Percentiles rank a stretch among this genome's conserved stretches.
These are phyloP conservation scores for Ptychochromis oligacanthus DNA, from an alignment of 2,113 vertebrate species.

Conservation along the genomic window DNA sequence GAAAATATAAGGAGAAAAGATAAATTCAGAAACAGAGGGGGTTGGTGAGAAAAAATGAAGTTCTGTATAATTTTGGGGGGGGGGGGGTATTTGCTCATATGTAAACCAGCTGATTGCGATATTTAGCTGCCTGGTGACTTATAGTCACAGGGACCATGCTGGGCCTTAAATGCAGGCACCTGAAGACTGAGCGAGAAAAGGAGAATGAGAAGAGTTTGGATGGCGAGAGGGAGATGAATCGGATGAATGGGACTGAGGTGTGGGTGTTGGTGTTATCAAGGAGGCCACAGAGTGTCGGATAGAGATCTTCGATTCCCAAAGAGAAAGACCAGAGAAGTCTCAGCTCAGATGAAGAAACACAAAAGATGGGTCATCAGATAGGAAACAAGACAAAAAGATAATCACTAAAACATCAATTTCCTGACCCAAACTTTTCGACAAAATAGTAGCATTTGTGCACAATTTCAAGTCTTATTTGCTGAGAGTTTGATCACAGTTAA, in stretches of 20 bases:
- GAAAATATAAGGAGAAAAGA: slow-evolving; percentile 44
- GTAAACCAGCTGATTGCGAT: not conserved
- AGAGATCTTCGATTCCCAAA: slow-evolving; percentile 56
- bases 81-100: not conserved
- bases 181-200: slow-evolving; percentile 33
- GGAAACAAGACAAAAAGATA: slow-evolving; percentile 26
- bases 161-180: slow-evolving; percentile 40
- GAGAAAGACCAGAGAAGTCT: slow-evolving; percentile 52
- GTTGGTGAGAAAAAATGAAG: not conserved
- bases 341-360: slow-evolving; percentile 44
- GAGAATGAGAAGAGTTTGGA: slow-evolving; percentile 22
- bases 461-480: not conserved
- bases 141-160: not conserved
- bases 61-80: not conserved
- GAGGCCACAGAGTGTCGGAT: slow-evolving; percentile 38
- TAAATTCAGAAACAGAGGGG: slow-evolving; percentile 39
- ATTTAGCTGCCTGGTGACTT: too few relatives aligned
- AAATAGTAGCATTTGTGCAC: not conserved
- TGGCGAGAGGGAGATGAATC: slow-evolving; percentile 23
- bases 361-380: slow-evolving; percentile 57
- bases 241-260: slow-evolving; percentile 18
- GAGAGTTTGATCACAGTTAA: not conserved
- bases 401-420: not conserved
- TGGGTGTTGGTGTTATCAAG: slow-evolving; percentile 21
- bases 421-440: slow-evolving; percentile 12